Percentiles rank a stretch among this genome's conserved stretches.
These are phyloP conservation scores for Synanceia verrucosa DNA, from an alignment of 2,797 vertebrate species.

Conservation along the genomic window DNA sequence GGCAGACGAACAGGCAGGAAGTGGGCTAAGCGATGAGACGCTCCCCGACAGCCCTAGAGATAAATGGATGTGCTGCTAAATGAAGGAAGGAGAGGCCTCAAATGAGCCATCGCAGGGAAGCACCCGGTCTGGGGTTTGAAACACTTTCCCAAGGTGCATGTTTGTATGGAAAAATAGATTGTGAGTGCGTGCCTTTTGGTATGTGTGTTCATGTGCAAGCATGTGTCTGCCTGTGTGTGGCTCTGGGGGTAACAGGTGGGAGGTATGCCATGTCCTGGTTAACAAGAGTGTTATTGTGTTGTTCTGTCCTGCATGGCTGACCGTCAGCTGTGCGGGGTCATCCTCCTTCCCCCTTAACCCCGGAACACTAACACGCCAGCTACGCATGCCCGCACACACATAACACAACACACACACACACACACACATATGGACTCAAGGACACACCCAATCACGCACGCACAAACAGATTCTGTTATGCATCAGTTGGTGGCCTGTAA, in stretches of 20 bases:
- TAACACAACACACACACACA: conserved; percentile 56
- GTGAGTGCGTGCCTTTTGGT: conserved; percentile 29
- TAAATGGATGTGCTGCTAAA: conserved; percentile 78
- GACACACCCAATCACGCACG: conserved; percentile 70
- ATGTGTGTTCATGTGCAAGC: conserved; percentile 61
- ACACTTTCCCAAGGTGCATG: conserved; percentile 53
- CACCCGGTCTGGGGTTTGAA: conserved; percentile 52
- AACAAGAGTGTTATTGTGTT: conserved; percentile 83
- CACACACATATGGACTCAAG: conserved; percentile 50
- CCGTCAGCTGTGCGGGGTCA: conserved; percentile 79
- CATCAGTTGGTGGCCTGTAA: conserved; percentile 76
- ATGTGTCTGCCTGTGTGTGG: conserved; percentile 73
- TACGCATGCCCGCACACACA: conserved; percentile 76
- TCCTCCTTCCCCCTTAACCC: conserved; percentile 71
- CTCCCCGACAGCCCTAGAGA: conserved; percentile 66
- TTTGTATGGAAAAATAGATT: conserved; percentile 16
- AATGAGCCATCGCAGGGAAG: conserved; percentile 76
- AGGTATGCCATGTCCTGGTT: conserved; percentile 79
- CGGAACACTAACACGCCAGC: conserved; percentile 68
- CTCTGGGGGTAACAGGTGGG: conserved; percentile 79
- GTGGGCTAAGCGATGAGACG: conserved; percentile 63
- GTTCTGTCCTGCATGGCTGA: conserved; percentile 82
- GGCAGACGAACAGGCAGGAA: conserved; percentile 63
- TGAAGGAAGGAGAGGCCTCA: conserved; percentile 75
- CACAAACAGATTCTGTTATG: conserved; percentile 70